Conservation (phyloP, 92 coral and sea anemone species). For the Porites lobata region DNA sequence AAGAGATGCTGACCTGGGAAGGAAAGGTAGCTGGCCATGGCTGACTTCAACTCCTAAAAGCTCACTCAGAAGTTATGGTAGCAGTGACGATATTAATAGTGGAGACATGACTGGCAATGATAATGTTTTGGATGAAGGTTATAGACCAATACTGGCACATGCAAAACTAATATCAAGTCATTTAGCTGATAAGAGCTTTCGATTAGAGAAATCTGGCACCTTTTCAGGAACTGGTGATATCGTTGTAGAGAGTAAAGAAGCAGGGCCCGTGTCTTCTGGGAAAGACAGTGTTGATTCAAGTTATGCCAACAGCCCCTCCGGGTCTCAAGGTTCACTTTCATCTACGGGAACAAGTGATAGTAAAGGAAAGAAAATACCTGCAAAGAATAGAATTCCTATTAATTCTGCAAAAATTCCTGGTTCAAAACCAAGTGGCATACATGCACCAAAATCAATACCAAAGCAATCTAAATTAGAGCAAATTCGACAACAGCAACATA, state of each 20-base stretch:
- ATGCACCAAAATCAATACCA: constrained; percentile 12
- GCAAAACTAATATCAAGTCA: constrained; percentile 11
- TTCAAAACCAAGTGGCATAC: constrained; percentile 27
- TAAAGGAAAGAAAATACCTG: constrained; percentile 22
- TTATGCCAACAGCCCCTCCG: constrained; percentile 35
- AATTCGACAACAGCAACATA: constrained; percentile 40
- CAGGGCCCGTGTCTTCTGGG: not conserved
- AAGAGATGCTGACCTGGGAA: constrained; percentile 1
- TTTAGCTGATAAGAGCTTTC: constrained; percentile 7
- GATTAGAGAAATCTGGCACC: constrained; percentile 26
- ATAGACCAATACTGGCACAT: constrained; percentile 11
- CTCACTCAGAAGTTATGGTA: constrained; percentile 26
- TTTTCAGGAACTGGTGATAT: constrained; percentile 11
- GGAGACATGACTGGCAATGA: not conserved
- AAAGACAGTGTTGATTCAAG: constrained; percentile 6
- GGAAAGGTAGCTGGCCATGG: constrained; percentile 46
- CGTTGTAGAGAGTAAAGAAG: not conserved
- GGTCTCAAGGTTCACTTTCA: constrained; percentile 71
- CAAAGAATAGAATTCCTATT: not conserved
- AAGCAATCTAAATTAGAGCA: constrained; percentile 48
- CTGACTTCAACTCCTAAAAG: constrained; percentile 25
- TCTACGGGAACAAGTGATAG: constrained; percentile 57
- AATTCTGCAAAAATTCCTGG: constrained; percentile 24
- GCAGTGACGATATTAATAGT: constrained; percentile 20
- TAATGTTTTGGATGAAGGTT: constrained; percentile 10